Base-by-base conservation (phyloP, 2,888 invertebrate genomes). In the Melangyna quadrimaculata region DNA sequence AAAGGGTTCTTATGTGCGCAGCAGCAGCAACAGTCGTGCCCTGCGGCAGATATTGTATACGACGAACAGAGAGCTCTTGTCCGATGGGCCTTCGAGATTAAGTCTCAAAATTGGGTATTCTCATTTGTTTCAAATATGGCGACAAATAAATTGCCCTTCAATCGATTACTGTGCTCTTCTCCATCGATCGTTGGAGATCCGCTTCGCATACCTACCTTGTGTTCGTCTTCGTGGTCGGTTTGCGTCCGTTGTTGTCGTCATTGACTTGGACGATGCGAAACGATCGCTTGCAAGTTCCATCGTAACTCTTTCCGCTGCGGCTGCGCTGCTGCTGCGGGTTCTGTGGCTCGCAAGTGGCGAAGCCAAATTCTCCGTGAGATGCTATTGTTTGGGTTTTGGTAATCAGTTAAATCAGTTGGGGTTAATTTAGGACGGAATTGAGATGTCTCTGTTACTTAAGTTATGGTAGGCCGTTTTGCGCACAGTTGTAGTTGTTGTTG, bases 71-170 rank as follows among this genome's bases (percentile, higher is more conserved):
- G 67, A 35, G 69, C 77, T 67, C 81, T 81, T 81, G 57, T 81
- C 81, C 77, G 86, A 86, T 82, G 87, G 65, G 71, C 51, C 74
- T 74, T 87, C 57, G 53, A 72, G 87, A 82, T 87, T 87, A 87
- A 87, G 78, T 86, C 87, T 71, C 74, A 57, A 78, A 87, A 82
- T 82, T 87, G 73, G 83, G 83, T 87, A 81, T 87, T 87, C 88
- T 88, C 86, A 88, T 88, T 88, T 88, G 88, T 88, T 88, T 88
- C 88, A 88, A 88, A 88, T 88, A 88, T 88, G 88, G 88, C 88
- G 87, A 87, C 87, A 87, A 88, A 88, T 88, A 88, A 88, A 88
- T 88, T 88, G 88, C 87, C 87, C 83, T 77, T 87, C 74, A 83
- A 83, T 86, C 78, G 88, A 87, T 88, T 87, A 88, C 87, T 87